Percentiles rank a stretch among this genome's conserved stretches.
These are phyloP conservation scores for Unio delphinus DNA, from an alignment of 2,888 invertebrate genomes.

Conservation along the genomic window DNA sequence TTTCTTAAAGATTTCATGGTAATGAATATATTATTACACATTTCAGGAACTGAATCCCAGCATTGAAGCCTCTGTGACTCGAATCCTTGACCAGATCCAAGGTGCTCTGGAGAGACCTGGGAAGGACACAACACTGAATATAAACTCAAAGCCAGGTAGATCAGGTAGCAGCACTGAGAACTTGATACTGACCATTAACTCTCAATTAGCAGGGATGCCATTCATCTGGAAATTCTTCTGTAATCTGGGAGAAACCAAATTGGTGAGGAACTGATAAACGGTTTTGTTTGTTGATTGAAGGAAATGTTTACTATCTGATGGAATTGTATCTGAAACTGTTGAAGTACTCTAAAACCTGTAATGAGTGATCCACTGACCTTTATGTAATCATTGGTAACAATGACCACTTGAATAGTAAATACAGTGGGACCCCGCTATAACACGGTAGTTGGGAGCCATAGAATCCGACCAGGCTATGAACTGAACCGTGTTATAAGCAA, in stretches of 20 bases:
- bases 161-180: conserved; percentile 17
- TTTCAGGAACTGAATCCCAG: conserved; percentile 62
- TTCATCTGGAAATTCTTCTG: conserved; percentile 61
- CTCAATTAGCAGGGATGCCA: conserved; percentile 61
- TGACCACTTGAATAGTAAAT: no score
- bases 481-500: no score
- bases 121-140: conserved; percentile 31
- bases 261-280: conserved; percentile 39
- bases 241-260: conserved; percentile 35
- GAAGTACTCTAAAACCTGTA: background rate
- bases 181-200: conserved; percentile 47
- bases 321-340: no score
- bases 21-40: background rate
- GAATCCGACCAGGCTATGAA: no score
- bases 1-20: no score
- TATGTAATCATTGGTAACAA: no score
- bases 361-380: no score
- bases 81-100: conserved; percentile 59
- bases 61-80: conserved; percentile 57
- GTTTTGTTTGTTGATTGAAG: background rate
- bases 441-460: no score
- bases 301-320: background rate
- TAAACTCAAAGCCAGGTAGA: background rate
- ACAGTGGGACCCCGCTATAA: no score
- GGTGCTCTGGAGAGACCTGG: conserved; percentile 46